Conservation (phyloP, 2,797 vertebrate genomes). For the Poecile montanus region DNA sequence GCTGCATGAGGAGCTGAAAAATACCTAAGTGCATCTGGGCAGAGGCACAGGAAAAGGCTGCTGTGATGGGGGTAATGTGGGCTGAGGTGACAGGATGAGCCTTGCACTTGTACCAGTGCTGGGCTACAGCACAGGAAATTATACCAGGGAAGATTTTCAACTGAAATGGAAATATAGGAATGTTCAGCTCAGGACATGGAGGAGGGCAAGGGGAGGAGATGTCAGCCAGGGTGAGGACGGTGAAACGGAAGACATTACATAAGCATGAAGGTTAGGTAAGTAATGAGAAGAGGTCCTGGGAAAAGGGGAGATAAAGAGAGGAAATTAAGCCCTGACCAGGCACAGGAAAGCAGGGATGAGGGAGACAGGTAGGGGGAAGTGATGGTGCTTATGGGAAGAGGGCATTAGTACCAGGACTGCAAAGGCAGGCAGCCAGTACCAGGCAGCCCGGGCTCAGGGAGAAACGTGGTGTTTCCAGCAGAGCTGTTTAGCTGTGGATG, state of each 20-base stretch:
- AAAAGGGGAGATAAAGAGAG: background rate
- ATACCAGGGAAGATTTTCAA: background rate
- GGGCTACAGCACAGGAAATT: rapidly evolving
- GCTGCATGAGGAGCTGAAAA: background rate
- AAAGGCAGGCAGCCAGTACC: background rate
- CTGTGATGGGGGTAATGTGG: background rate
- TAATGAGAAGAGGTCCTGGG: background rate
- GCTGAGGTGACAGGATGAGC: background rate
- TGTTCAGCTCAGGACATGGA: rapidly evolving
- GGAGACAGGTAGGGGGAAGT: background rate
- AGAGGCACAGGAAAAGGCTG: background rate
- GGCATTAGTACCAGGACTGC: background rate
- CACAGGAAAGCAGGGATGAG: background rate
- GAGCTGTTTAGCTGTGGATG: rapidly evolving
- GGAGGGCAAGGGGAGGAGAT: background rate
- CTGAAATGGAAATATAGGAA: background rate
- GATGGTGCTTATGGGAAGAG: background rate
- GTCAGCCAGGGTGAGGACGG: background rate
- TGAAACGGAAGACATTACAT: rapidly evolving
- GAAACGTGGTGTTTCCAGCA: rapidly evolving
- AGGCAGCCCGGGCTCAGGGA: rapidly evolving
- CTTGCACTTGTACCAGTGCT: background rate
- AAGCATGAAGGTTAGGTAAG: background rate
- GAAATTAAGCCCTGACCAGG: background rate
- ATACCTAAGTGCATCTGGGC: rapidly evolving